Conservation (phyloP, 1,140 invertebrate species). For the Drosophila bocqueti region DNA sequence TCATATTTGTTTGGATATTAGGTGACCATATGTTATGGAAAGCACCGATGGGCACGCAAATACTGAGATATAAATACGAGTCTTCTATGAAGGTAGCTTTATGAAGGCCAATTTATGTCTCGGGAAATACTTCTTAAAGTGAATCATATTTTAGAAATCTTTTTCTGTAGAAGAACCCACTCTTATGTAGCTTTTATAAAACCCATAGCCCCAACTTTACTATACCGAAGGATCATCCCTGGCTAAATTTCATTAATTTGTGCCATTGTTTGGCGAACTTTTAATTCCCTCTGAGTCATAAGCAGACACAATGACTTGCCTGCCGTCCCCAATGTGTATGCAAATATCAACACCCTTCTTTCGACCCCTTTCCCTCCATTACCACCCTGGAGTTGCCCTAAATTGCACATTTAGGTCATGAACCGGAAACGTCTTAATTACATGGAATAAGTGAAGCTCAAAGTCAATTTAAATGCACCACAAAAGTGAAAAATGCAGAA, state of each 20-base stretch:
- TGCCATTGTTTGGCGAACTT: conserved; percentile 17
- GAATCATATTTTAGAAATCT: neutral
- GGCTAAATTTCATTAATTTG: conserved; percentile 12
- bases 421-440: conserved; percentile 79
- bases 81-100: conserved; percentile 4
- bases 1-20: conserved; percentile 35
- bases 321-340: conserved; percentile 28
- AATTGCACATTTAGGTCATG: conserved; percentile 70
- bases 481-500: conserved; percentile 45
- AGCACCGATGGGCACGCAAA: conserved; percentile 24
- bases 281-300: conserved; percentile 30
- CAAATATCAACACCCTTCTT: conserved; percentile 34
- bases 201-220: neutral
- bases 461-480: conserved; percentile 70
- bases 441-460: conserved; percentile 69
- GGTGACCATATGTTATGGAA: conserved; percentile 21
- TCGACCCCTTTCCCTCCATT: neutral
- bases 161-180: no score
- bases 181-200: no score
- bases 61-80: conserved; percentile 18
- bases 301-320: conserved; percentile 18
- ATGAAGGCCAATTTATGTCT: neutral
- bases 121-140: neutral
- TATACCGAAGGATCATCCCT: neutral
- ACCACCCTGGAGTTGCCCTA: conserved; percentile 21